Conservation (phyloP, 2,888 invertebrate genomes). For the Cistogaster globosa region DNA sequence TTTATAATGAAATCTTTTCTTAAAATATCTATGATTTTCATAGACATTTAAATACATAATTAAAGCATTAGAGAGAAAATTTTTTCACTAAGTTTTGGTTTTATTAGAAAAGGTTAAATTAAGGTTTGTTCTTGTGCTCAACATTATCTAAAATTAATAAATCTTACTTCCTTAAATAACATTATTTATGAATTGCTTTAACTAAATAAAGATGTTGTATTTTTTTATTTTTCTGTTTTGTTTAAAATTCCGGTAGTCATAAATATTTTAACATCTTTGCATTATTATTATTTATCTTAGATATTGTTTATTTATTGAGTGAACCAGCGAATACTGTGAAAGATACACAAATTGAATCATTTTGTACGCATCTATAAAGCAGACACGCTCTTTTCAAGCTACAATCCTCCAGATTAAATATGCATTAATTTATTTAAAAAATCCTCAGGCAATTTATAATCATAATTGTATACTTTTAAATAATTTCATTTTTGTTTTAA, state of each 20-base stretch:
- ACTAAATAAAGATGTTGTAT: background rate
- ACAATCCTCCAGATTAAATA: background rate
- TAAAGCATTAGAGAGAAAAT: too few species aligned
- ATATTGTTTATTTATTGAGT: constrained; percentile 58
- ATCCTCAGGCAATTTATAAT: background rate
- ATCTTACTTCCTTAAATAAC: background rate
- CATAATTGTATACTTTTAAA: too few species aligned
- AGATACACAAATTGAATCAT: background rate
- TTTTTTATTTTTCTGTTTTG: background rate
- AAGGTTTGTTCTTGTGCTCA: too few species aligned
- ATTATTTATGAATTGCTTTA: background rate
- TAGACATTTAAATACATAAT: too few species aligned
- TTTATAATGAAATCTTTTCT: too few species aligned
- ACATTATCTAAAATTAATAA: too few species aligned
- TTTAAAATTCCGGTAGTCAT: constrained; percentile 57
- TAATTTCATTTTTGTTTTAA: background rate
- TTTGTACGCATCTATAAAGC: background rate
- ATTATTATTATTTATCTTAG: constrained; percentile 49
- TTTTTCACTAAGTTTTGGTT: too few species aligned
- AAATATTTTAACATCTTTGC: constrained; percentile 55
- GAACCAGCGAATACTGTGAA: constrained; percentile 3
- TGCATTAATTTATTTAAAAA: background rate
- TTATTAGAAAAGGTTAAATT: too few species aligned
- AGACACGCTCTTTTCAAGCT: background rate
- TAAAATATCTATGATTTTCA: too few species aligned